Conservation (phyloP, 1,140 invertebrate species). For the Trichonephila clavata region DNA sequence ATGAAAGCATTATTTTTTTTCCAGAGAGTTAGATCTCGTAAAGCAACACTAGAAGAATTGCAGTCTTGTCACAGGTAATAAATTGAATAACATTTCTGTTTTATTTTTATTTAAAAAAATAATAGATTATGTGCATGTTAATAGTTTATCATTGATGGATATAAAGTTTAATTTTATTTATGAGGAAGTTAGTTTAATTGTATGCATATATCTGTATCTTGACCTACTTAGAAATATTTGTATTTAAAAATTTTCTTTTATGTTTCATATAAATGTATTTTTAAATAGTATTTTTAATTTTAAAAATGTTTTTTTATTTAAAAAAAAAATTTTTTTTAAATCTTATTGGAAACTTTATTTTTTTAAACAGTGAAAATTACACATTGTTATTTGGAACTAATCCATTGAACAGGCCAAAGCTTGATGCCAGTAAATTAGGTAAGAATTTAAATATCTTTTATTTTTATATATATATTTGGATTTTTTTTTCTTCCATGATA, state of each 20-base stretch:
- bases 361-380: constrained; percentile 80
- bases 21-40: constrained; percentile 92
- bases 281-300: neutral
- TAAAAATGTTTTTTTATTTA: neutral
- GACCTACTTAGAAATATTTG: too few species aligned
- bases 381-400: constrained; percentile 87
- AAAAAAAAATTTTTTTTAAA: neutral
- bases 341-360: neutral
- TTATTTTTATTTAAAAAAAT: too few species aligned
- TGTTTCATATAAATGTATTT: too few species aligned
- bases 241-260: too few species aligned
- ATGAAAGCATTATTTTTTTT: constrained; percentile 77
- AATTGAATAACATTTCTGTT: neutral
- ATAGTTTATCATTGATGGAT: too few species aligned
- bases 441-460: constrained; percentile 54
- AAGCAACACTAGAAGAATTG: constrained; percentile 95
- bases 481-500: neutral
- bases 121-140: too few species aligned
- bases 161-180: too few species aligned
- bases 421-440: constrained; percentile 89
- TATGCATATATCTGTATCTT: too few species aligned
- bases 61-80: constrained; percentile 83
- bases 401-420: constrained; percentile 91
- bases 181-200: too few species aligned
- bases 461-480: too few species aligned